Evolutionary conservation across 2,888 invertebrate species (phyloP).

Genomic region (Lasiommata megera): DNA sequence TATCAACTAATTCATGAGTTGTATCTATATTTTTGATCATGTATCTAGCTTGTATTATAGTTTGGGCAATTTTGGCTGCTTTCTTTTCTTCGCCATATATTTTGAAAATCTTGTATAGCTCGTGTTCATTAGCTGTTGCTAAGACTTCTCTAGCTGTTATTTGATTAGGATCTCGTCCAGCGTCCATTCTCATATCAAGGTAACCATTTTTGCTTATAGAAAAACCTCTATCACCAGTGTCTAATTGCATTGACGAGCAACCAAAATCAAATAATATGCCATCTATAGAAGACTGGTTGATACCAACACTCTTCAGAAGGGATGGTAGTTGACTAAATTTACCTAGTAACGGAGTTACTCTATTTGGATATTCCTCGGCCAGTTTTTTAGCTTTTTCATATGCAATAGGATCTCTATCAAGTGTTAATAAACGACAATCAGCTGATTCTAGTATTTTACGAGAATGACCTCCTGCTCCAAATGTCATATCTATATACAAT

Average conservation of each 20-base stretch:
- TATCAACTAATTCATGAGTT: slow-evolving; percentile 89
- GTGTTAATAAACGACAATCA: slow-evolving; percentile 86
- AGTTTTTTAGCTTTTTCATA: slow-evolving; percentile 85
- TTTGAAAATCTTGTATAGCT: slow-evolving; percentile 92
- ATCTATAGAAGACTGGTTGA: slow-evolving; percentile 87
- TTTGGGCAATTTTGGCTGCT: slow-evolving; percentile 92
- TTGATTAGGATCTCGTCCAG: slow-evolving; percentile 83
- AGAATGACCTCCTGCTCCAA: slow-evolving; percentile 96
- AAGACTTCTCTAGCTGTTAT: slow-evolving; percentile 94
- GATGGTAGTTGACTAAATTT: slow-evolving; percentile 92
- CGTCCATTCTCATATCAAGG: slow-evolving; percentile 98
- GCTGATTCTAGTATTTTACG: slow-evolving; percentile 85
- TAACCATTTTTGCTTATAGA: slow-evolving; percentile 92
- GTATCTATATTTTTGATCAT: slow-evolving; percentile 88
- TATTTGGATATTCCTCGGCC: slow-evolving; percentile 84
- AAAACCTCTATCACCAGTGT: slow-evolving; percentile 91
- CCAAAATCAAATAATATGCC: slow-evolving; percentile 96
- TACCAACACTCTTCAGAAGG: slow-evolving; percentile 81
- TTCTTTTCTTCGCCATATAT: slow-evolving; percentile 95
- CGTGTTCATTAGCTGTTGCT: slow-evolving; percentile 88
- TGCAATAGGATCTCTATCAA: slow-evolving; percentile 94
- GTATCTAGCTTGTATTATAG: slow-evolving; percentile 91
- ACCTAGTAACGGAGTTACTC: slow-evolving; percentile 90
- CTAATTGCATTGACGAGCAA: slow-evolving; percentile 97
- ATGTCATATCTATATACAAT: slow-evolving; percentile 95